These are phyloP conservation scores for Aurelia sp. DNA, from an alignment of 30 jellyfish, hydroid and myxozoan species.

Conservation along the genomic window DNA sequence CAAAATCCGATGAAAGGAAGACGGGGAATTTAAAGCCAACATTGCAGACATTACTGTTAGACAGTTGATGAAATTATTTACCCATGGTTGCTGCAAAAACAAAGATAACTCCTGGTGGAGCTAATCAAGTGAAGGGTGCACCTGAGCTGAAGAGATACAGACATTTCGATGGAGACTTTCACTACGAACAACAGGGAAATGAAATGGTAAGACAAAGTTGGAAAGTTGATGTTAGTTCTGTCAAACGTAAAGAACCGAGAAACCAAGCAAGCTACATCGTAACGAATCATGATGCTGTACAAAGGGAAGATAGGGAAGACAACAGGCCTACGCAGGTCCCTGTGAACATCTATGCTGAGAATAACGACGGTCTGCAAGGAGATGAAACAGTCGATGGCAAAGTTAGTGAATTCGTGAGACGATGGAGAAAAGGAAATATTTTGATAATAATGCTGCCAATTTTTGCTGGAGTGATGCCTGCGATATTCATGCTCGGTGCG, in stretches of 20 bases:
- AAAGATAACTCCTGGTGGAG: no score
- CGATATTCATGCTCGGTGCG: conserved; percentile 42
- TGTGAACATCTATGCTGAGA: no score
- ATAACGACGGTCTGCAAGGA: no score
- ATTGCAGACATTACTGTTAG: no score
- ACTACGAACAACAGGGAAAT: neutral
- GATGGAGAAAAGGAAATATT: conserved; percentile 44
- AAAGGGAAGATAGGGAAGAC: neutral
- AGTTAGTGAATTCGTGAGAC: neutral
- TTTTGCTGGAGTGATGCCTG: conserved; percentile 29
- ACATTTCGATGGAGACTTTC: no score
- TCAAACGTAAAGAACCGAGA: neutral
- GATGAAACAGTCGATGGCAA: no score
- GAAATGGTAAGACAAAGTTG: neutral
- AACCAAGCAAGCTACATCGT: neutral
- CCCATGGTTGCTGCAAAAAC: no score
- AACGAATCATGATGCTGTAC: neutral
- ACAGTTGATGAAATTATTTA: no score
- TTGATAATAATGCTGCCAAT: conserved; percentile 28
- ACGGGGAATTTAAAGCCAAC: no score
- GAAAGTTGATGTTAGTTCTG: neutral
- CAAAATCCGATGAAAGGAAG: no score
- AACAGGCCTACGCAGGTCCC: neutral
- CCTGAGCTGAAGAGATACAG: neutral
- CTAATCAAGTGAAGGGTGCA: neutral